A percentile compares a stretch with the other conserved stretches of the same genome.
Conservation (phyloP, 2,113 vertebrate genomes). For the Hiodon tergisus region DNA sequence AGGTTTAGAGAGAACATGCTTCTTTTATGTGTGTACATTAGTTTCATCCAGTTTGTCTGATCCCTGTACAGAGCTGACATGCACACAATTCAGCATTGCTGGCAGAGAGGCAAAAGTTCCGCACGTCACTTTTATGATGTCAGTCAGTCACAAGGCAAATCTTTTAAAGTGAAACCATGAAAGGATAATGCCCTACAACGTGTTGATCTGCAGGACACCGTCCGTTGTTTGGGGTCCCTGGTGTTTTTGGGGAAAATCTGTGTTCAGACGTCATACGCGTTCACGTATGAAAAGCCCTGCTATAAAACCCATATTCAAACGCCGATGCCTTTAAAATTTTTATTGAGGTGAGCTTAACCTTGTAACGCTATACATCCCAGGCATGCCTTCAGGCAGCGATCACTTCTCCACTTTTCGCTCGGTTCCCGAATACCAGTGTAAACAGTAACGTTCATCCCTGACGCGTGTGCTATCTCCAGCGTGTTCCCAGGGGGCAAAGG, state of each 20-base stretch:
- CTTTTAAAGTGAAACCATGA: conserved; percentile 43
- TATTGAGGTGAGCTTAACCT: conserved; percentile 58
- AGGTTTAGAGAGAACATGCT: neutral
- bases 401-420: neutral
- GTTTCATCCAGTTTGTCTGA: no score
- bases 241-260: conserved; percentile 20
- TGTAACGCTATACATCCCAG: conserved; percentile 27
- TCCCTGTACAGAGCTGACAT: conserved; percentile 43
- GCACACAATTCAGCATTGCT: conserved; percentile 31
- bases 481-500: no score
- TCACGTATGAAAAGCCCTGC: conserved; percentile 41
- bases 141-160: conserved; percentile 58
- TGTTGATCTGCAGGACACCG: conserved; percentile 50
- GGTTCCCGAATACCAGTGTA: conserved; percentile 14
- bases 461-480: neutral
- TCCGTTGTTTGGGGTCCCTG: conserved; percentile 1
- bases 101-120: conserved; percentile 62
- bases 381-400: conserved; percentile 2
- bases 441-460: conserved; percentile 9
- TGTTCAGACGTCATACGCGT: conserved; percentile 42
- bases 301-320: conserved; percentile 52
- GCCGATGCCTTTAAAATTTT: conserved; percentile 55
- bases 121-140: conserved; percentile 62
- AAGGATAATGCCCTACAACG: conserved; percentile 55
- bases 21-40: neutral